Conservation (phyloP, 2,113 vertebrate species). For the Loxodonta africana region DNA sequence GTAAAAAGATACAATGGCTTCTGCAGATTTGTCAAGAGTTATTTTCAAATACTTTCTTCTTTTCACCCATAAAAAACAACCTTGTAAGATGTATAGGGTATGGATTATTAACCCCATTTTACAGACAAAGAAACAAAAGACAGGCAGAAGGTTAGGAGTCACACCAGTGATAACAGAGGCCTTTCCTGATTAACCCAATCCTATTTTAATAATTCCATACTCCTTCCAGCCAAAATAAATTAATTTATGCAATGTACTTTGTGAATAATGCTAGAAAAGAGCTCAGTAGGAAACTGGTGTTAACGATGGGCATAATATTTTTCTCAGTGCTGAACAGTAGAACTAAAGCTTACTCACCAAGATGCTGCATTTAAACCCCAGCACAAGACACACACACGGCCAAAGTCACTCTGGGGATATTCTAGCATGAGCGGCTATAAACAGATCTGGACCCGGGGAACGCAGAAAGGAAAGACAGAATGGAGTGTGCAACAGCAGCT, state of each 20-base stretch:
- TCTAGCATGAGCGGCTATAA: slow-evolving; percentile 36
- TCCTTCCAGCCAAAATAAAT: not conserved
- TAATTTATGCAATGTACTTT: not conserved
- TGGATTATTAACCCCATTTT: not conserved
- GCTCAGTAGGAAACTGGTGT: not conserved
- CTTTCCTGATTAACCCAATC: slow-evolving; percentile 14
- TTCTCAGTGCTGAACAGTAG: slow-evolving; percentile 32
- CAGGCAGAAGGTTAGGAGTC: not conserved
- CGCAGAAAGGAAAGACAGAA: slow-evolving; percentile 33
- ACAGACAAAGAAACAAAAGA: slow-evolving; percentile 41
- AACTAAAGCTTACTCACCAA: slow-evolving; percentile 48
- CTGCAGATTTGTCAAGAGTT: not conserved
- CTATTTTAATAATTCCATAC: not conserved
- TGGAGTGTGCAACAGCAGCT: slow-evolving; percentile 14
- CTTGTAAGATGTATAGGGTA: not conserved
- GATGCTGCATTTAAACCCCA: slow-evolving; percentile 51
- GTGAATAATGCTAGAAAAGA: slow-evolving; percentile 8
- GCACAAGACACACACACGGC: slow-evolving; percentile 34
- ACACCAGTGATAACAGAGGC: not conserved
- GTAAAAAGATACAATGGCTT: not conserved
- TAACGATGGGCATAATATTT: not conserved
- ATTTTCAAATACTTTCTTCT: slow-evolving; percentile 34
- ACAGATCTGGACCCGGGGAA: slow-evolving; percentile 51
- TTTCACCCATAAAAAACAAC: not conserved
- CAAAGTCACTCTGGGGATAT: not conserved